Evolutionary conservation across 2,797 vertebrate genomes (phyloP), one percentile per base, ranked within the genome.

Genomic region (Pipistrellus pygmaeus): DNA sequence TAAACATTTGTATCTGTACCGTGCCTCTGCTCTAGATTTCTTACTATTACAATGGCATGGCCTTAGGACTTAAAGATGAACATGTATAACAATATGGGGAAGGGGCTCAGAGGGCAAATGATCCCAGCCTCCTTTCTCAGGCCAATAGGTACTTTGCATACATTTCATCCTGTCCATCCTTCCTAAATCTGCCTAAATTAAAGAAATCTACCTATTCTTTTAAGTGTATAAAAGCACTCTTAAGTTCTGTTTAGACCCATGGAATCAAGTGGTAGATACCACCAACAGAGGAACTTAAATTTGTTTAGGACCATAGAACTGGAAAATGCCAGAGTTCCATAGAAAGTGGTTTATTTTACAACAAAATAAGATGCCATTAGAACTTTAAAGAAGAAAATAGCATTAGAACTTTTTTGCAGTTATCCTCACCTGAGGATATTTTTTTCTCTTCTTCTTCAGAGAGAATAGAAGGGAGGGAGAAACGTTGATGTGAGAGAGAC

Each of bases 1-100:
- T 98, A 98, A 98, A 98, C 97, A 98, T 98, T 98, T 98, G 97
- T 98, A 98, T 97, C 98, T 97, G 97, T 98, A 97, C 90, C 23
- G 14, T 32, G 68, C 51, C 14, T 76, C 89, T 85, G 20, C 48
- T 90, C 84, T 41, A 81, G 21, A 83, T 82, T 66, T 80, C 15
- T 73, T 38, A 10, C 32, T 35, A 21, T 30, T 12, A 78, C 10
- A 3, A 1, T 48, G 35, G 69, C 83, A 53, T 0, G 2, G 72
- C 35, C 48, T 90, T 77, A 48, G n/a, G 41, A 66, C 75, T 57
- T 27, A 6, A 15, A 46, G 48, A 4, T 75, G 20, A n/a, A 20
- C 2, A 1, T 6, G 8, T 25, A 2, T 38, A 27, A 27, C 25
- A 18, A 2, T 1, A 32, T 10, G 0, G 25, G 11, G 41, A 8